phyloP scores from a whole-genome alignment of 2,113 vertebrate species.

The Chaenogobius annularis region DNA sequence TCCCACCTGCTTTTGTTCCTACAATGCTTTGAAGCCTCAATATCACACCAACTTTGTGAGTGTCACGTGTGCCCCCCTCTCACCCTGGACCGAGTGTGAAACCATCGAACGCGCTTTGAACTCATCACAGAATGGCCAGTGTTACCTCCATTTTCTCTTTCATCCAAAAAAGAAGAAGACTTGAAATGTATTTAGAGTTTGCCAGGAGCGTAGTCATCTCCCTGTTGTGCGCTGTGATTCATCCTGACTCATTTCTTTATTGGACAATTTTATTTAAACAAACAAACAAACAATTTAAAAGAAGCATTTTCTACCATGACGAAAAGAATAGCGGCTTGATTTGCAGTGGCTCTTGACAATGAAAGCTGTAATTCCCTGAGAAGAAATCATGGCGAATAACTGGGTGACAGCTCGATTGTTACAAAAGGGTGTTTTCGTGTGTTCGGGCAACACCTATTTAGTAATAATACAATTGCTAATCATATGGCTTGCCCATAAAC shows the following conservation, averaged over 20 bases:
- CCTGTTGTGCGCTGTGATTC: constrained; percentile 72
- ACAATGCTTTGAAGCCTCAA: constrained; percentile 64
- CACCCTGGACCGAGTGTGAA: background rate
- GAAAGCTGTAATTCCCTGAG: constrained; percentile 41
- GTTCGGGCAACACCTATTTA: constrained; percentile 33
- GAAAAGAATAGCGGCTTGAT: constrained; percentile 47
- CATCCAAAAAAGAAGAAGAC: constrained; percentile 52
- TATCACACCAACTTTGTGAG: constrained; percentile 55
- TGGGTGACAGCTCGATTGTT: constrained; percentile 29
- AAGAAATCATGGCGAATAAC: constrained; percentile 53
- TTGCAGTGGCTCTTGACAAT: constrained; percentile 47
- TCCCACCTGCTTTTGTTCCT: constrained; percentile 57
- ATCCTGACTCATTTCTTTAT: constrained; percentile 67
- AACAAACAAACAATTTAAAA: constrained; percentile 56
- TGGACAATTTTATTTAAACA: constrained; percentile 60
- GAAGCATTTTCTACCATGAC: constrained; percentile 44
- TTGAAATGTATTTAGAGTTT: constrained; percentile 56
- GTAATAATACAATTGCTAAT: constrained; percentile 30
- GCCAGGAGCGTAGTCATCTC: constrained; percentile 57
- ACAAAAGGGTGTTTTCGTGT: constrained; percentile 38
- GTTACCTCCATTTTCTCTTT: constrained; percentile 67
- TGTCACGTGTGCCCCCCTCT: constrained; percentile 31
- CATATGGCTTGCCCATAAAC: background rate
- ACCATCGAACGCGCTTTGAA: constrained; percentile 62
- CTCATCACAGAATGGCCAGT: constrained; percentile 57